These are phyloP conservation scores for Folsomia candida DNA, from an alignment of 2,888 invertebrate genomes.

Conservation along the genomic window DNA sequence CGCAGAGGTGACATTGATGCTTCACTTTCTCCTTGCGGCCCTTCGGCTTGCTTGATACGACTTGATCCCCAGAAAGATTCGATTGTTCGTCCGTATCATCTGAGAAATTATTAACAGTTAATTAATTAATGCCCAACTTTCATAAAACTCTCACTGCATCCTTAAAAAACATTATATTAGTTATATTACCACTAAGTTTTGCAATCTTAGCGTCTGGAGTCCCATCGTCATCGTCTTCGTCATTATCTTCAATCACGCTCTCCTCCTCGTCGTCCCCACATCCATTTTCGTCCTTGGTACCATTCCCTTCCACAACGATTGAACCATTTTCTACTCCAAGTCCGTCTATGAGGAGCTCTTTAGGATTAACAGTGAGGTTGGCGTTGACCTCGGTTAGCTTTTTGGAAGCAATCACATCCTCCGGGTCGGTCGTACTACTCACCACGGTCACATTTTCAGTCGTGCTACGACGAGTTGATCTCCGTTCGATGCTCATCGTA, in stretches of 20 bases:
- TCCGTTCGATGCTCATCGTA: constrained; percentile 9
- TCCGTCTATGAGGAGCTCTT: neutral
- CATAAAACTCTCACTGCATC: neutral
- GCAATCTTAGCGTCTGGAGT: neutral
- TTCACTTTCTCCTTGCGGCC: neutral
- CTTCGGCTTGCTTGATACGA: neutral
- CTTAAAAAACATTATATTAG: neutral
- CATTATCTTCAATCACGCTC: neutral
- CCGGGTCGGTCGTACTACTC: neutral
- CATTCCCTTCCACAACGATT: neutral
- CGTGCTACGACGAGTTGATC: constrained; percentile 7
- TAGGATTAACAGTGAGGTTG: neutral
- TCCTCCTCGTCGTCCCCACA: neutral
- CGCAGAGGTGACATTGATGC: neutral
- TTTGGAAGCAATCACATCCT: no score
- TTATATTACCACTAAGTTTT: neutral
- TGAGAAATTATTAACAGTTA: neutral
- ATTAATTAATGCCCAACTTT: neutral
- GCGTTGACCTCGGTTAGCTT: neutral
- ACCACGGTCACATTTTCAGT: constrained; percentile 7
- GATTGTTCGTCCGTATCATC: neutral
- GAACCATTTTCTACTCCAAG: neutral
- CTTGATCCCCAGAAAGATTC: neutral
- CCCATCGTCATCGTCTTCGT: neutral
- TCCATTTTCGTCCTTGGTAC: neutral